A percentile compares a stretch with the other conserved stretches of the same genome.
Conservation (phyloP, 2,797 vertebrate genomes). For the Danio kyathit region DNA sequence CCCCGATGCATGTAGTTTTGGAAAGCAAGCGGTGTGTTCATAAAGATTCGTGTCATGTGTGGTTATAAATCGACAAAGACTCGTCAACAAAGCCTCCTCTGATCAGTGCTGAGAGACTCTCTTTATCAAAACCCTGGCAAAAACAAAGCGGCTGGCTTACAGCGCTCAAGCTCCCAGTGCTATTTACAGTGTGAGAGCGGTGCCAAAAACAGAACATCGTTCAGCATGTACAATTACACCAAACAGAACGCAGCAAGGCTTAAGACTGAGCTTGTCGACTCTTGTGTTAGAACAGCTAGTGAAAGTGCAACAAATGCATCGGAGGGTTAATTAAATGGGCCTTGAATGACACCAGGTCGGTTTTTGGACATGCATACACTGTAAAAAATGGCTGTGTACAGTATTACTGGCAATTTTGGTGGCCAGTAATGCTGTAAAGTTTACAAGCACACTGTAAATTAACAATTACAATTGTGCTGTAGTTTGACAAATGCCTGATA, state of each 20-base stretch:
- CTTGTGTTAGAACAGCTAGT: slow-evolving; percentile 18
- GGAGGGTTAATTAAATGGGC: neutral
- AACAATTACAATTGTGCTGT: too few species aligned
- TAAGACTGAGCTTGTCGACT: slow-evolving; percentile 42
- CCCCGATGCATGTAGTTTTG: neutral
- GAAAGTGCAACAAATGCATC: neutral
- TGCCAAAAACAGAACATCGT: slow-evolving; percentile 36
- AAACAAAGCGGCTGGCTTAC: slow-evolving; percentile 37
- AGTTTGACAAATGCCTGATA: too few species aligned
- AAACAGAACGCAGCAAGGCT: slow-evolving; percentile 34
- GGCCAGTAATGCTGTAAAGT: too few species aligned
- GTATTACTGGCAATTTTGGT: too few species aligned
- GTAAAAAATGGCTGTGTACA: too few species aligned
- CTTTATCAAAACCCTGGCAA: slow-evolving; percentile 43
- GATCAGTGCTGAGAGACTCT: slow-evolving; percentile 37
- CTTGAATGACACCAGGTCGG: neutral
- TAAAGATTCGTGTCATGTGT: slow-evolving; percentile 20
- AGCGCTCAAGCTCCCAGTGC: slow-evolving; percentile 34
- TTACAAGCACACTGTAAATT: too few species aligned
- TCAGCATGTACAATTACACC: slow-evolving; percentile 49
- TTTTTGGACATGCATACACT: too few species aligned
- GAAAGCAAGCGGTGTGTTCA: slow-evolving; percentile 1
- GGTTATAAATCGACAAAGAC: slow-evolving; percentile 4
- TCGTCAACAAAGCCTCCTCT: slow-evolving; percentile 43
- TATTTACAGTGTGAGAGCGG: slow-evolving; percentile 45